Base-by-base conservation (phyloP, 1,140 invertebrate genomes). In the Anoplophora glabripennis region DNA sequence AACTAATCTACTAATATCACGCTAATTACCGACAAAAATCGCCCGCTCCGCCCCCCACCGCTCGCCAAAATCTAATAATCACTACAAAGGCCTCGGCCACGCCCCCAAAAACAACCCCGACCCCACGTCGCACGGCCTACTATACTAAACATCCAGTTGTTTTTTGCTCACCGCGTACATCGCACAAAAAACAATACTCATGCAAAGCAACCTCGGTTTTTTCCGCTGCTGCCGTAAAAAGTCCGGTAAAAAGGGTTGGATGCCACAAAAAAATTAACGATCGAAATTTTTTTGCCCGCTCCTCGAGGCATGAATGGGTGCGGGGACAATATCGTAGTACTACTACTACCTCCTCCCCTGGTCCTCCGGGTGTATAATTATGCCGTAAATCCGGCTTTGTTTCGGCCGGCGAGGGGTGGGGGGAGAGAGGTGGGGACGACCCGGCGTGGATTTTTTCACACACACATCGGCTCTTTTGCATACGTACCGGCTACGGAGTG, bases 181-280 rank as follows among this genome's bases (percentile, higher is more conserved):
- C 12, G 17, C 47, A 17, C 28, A 58, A 59, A 59, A 59, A 59
- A 59, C 47, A 59, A 59, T 11, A 44, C 21, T 11, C 38, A 48
- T 48, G 51, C 48, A 21, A 60, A 60, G 40, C 48, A 40, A 21
- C 58, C 38, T 40, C 52, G 54, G 38, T 53, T 40, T 54, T 59
- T 59, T 59, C 53, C 45, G 44, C 44, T 35, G 28, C 40, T 34
- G 38, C 42, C 45, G 34, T 10, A 53, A 59, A 58, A 59, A 59
- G 53, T 44, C 28, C 34, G 48, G 40, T 46, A 21, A 28, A 59
- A 54, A 59, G 57, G 57, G 57, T 54, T 59, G 36, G 21, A 2
- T 42, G 36, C 57, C 35, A 59, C 49, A 59, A 52, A 59, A 59
- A 59, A 40, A 41, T 57, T 61, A 62, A 62, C 60, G 60, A 57